Base-by-base conservation (phyloP, 1,140 invertebrate species). In the Procambarus clarkii region DNA sequence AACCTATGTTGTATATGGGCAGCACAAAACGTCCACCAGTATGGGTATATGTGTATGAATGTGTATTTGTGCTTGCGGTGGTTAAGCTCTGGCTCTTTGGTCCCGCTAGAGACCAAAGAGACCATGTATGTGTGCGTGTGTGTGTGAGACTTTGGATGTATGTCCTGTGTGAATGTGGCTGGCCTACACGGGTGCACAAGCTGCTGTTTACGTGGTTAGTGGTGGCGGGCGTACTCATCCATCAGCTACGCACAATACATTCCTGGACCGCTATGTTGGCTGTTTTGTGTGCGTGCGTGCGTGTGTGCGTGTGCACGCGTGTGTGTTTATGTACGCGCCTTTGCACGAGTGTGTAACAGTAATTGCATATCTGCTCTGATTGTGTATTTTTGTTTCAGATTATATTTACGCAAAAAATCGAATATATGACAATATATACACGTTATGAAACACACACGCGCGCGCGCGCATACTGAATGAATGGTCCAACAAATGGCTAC, bases 251-350 rank as follows among this genome's bases (percentile, higher is more conserved):
- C 69, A 74, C 69, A 74, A 74, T 74, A 74, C 69, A 24, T 74
- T 74, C 69, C 69, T 34, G 69, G 11, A 74, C 69, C 69, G 69
- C 69, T 74, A 74, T 34, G 69, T 34, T 74, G n/a, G 69, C 69
- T 24, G 13, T 50, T 46, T 11, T 80, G 78, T 48, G 78, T 80
- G 77, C 48, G 82, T 84, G 82, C 60, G 82, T 85, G 45, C 64
- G 83, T 18, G 83, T 85, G 83, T 85, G 74, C 64, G 83, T 85
- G 83, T 85, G 83, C 64, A 54, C 64, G 83, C 64, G 83, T 85
- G 83, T 85, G 85, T 87, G 85, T 87, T 11, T 64, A 21, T 64
- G 13, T 58, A 58, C 54, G 54, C 13, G 0, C 13, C 54, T 58
- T 1, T 58, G 54, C 13, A 21, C 21, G 64, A 15, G 18, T 69